Percentiles rank a stretch among this genome's conserved stretches.
These are phyloP conservation scores for Paramuricea clavata DNA, from an alignment of 92 coral and sea anemone genomes.

Conservation along the genomic window DNA sequence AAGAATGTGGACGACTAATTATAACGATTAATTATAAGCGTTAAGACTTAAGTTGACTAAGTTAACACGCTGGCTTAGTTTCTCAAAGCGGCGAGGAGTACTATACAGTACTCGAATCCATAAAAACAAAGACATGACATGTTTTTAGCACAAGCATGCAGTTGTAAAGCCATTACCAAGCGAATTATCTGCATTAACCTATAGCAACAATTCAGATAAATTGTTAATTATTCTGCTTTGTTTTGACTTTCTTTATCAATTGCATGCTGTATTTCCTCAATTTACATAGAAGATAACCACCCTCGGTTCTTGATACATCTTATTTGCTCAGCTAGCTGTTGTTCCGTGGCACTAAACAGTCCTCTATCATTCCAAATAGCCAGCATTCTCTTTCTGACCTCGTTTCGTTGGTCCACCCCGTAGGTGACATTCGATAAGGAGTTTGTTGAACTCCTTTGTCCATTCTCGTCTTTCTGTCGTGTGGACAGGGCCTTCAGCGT, in stretches of 20 bases:
- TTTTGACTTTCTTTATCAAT: background rate
- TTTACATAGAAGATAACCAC: conserved; percentile 54
- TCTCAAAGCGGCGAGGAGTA: too few relatives aligned
- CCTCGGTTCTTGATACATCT: conserved; percentile 51
- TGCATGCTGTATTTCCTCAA: conserved; percentile 50
- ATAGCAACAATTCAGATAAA: too few relatives aligned
- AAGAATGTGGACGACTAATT: too few relatives aligned
- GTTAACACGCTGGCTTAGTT: too few relatives aligned
- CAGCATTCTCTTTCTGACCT: conserved; percentile 56
- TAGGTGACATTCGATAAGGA: conserved; percentile 54
- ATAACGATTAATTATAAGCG: too few relatives aligned
- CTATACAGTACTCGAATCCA: too few relatives aligned
- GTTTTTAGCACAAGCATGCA: too few relatives aligned
- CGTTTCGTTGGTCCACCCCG: conserved; percentile 50
- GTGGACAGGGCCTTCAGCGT: conserved; percentile 33
- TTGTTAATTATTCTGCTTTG: too few relatives aligned
- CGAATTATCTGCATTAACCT: too few relatives aligned
- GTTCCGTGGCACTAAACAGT: conserved; percentile 38
- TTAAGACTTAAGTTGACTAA: too few relatives aligned
- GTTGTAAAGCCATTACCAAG: too few relatives aligned
- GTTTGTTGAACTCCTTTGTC: conserved; percentile 57
- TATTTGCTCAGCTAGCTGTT: conserved; percentile 42
- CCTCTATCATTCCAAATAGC: conserved; percentile 60
- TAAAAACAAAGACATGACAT: too few relatives aligned
- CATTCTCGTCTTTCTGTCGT: conserved; percentile 42